Evolutionary conservation across 2,113 vertebrate genomes (phyloP).

Genomic region (Tachysurus vachellii): DNA sequence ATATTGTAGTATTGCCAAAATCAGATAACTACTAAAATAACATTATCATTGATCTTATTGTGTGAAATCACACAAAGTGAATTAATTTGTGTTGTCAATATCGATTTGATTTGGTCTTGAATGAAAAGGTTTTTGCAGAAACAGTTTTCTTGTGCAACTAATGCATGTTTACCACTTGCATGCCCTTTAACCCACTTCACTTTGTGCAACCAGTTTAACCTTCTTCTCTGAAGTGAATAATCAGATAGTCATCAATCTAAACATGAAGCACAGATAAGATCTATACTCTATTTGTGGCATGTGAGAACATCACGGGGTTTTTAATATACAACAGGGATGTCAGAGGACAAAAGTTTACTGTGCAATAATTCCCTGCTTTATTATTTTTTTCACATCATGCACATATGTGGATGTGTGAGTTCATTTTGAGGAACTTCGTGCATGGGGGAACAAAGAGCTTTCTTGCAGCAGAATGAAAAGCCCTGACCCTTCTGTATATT

Average conservation of each 20-base stretch:
- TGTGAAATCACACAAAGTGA: not conserved
- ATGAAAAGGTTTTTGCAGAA: not conserved
- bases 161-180: constrained; percentile 8
- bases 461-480: not conserved
- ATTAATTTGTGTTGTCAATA: not conserved
- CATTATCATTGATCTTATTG: not conserved
- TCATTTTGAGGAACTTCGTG: not conserved
- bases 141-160: not conserved
- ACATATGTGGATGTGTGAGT: not conserved
- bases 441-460: constrained; percentile 21
- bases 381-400: not conserved
- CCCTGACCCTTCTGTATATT: not conserved
- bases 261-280: not conserved
- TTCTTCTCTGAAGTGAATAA: not conserved
- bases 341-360: constrained; percentile 8
- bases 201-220: not conserved
- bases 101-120: not conserved
- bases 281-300: not conserved
- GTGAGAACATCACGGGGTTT: constrained; percentile 14
- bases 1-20: not conserved
- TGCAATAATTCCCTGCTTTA: constrained; percentile 10
- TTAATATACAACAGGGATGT: not conserved
- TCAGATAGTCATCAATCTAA: not conserved
- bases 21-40: not conserved
- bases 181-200: constrained; percentile 2